Evolutionary conservation across 2,797 vertebrate genomes (phyloP).

Genomic region (Gymnothorax reevesii): DNA sequence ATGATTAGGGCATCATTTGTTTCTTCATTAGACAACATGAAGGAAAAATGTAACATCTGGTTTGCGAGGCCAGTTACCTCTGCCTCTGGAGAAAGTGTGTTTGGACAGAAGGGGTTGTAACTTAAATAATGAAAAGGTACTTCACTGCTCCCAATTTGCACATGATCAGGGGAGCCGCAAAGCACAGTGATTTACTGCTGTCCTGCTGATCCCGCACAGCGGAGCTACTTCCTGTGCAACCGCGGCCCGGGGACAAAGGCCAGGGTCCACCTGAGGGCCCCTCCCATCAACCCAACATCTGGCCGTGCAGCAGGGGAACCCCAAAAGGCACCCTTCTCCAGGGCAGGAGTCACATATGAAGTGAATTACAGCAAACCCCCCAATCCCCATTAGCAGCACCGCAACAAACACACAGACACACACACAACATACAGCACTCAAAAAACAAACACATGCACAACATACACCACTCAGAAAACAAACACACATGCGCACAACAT

Average conservation of each 20-base stretch:
- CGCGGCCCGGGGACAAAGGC: constrained; percentile 52
- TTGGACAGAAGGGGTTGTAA: constrained; percentile 28
- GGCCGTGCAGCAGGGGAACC: neutral
- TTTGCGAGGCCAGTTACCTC: constrained; percentile 40
- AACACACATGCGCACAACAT: no score
- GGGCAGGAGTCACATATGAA: constrained; percentile 6
- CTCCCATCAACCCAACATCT: constrained; percentile 9
- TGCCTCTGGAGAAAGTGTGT: constrained; percentile 40
- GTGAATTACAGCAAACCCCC: neutral
- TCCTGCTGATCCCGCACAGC: constrained; percentile 36
- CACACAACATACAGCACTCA: no score
- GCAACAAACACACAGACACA: no score
- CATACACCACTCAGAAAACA: no score
- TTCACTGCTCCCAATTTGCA: neutral
- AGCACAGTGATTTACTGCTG: constrained; percentile 42
- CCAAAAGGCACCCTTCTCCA: neutral
- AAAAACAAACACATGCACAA: no score
- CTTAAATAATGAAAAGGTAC: constrained; percentile 18
- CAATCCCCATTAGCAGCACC: no score
- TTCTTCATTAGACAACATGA: constrained; percentile 42
- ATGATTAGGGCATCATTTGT: constrained; percentile 33
- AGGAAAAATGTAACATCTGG: constrained; percentile 57
- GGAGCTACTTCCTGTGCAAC: constrained; percentile 58
- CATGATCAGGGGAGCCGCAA: constrained; percentile 3
- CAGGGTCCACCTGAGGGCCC: constrained; percentile 60